phyloP scores from a whole-genome alignment of 2,888 invertebrate species.

The Temnothorax unifasciatus region DNA sequence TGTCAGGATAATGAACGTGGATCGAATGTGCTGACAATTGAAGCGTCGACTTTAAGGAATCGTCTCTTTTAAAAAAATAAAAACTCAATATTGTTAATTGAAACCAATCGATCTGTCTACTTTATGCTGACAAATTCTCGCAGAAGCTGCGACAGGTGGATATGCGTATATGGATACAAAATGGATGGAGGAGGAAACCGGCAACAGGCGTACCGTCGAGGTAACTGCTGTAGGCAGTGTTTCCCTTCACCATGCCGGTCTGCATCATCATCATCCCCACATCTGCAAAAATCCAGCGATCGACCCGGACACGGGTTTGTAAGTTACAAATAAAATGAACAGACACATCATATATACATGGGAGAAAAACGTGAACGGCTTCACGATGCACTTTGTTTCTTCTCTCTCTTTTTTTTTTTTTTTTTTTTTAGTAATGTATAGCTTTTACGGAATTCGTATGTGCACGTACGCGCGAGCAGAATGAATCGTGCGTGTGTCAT shows the following conservation, averaged over 20 bases:
- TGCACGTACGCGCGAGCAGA: conserved; percentile 22
- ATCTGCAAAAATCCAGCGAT: conserved; percentile 92
- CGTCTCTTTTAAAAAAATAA: not conserved
- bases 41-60: not conserved
- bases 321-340: conserved; percentile 58
- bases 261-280: conserved; percentile 99
- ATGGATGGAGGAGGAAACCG: conserved; percentile 73
- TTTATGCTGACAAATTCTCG: conserved; percentile 66
- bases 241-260: conserved; percentile 98
- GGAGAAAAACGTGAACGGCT: conserved; percentile 24
- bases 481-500: not conserved
- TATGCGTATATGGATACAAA: conserved; percentile 59
- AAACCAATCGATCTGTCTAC: not conserved
- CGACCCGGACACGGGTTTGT: conserved; percentile 74
- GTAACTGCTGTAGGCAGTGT: conserved; percentile 91
- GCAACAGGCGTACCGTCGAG: conserved; percentile 93
- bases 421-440: conserved; percentile 43
- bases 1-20: conserved; percentile 61
- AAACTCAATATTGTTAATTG: not conserved
- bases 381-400: not conserved
- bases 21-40: not conserved
- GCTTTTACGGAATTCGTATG: conserved; percentile 43
- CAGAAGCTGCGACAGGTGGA: conserved; percentile 55
- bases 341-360: conserved; percentile 38
- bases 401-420: conserved; percentile 20